A percentile compares a stretch with the other conserved stretches of the same genome.
phyloP scores from a whole-genome alignment of 1,140 invertebrate species.

The Mactra quadrangularis region DNA sequence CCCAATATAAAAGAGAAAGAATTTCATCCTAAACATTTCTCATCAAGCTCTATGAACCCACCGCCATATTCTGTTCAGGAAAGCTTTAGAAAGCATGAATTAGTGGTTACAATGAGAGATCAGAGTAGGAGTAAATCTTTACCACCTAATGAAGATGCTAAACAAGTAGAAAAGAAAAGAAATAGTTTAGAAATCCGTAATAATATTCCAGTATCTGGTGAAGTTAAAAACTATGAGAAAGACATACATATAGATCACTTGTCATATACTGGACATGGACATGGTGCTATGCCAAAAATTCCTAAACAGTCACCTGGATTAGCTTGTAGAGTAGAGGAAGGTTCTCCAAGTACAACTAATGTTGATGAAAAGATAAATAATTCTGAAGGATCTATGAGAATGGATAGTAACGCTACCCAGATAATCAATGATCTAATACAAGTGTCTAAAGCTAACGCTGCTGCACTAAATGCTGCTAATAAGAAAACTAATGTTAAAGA shows the following conservation, averaged over 20 bases:
- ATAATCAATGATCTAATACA: slow-evolving; percentile 60
- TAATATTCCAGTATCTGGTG: slow-evolving; percentile 80
- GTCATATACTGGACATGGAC: slow-evolving; percentile 69
- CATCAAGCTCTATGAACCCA: slow-evolving; percentile 52
- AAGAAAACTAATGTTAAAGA: slow-evolving; percentile 22
- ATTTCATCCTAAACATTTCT: slow-evolving; percentile 48
- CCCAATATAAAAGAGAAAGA: slow-evolving; percentile 36
- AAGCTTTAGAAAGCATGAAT: slow-evolving; percentile 60
- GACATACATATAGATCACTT: slow-evolving; percentile 66
- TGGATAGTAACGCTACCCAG: slow-evolving; percentile 58
- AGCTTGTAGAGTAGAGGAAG: slow-evolving; percentile 78
- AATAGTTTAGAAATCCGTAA: slow-evolving; percentile 82
- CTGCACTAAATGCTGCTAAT: slow-evolving; percentile 29
- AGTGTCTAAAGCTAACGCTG: slow-evolving; percentile 55
- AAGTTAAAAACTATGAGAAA: slow-evolving; percentile 80
- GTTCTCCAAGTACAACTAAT: slow-evolving; percentile 53
- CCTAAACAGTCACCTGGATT: slow-evolving; percentile 82
- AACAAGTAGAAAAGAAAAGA: slow-evolving; percentile 71
- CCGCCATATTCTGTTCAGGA: slow-evolving; percentile 51
- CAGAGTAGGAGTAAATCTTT: slow-evolving; percentile 51
- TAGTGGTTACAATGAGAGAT: slow-evolving; percentile 49
- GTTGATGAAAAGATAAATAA: slow-evolving; percentile 7
- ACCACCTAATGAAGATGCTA: slow-evolving; percentile 43
- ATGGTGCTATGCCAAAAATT: slow-evolving; percentile 79
- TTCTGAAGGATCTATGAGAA: not conserved